A percentile compares a stretch with the other conserved stretches of the same genome.
These are phyloP conservation scores for Origma solitaria DNA, from an alignment of 2,113 vertebrate species.

Conservation along the genomic window DNA sequence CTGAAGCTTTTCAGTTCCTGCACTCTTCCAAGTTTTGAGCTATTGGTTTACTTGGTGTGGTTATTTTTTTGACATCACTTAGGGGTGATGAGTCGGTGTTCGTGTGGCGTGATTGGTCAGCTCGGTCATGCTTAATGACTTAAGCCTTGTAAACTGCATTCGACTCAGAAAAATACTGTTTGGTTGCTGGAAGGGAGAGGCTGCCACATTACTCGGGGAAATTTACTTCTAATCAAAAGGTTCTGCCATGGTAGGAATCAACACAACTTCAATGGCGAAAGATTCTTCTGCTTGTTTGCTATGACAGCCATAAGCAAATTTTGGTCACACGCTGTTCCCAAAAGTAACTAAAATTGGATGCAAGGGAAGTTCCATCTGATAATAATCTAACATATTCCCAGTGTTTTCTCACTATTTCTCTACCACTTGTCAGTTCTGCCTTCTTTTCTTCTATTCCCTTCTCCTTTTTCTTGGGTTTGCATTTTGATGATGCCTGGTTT, in stretches of 20 bases:
- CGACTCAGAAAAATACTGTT: neutral
- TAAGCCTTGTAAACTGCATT: neutral
- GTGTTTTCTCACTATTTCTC: neutral
- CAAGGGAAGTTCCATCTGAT: neutral
- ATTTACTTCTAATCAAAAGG: neutral
- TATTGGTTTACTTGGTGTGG: neutral
- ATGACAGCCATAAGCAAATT: neutral
- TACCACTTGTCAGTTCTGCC: neutral
- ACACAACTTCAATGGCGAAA: neutral
- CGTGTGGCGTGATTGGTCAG: fast-evolving
- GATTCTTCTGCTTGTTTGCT: neutral
- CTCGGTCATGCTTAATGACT: neutral
- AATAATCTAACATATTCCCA: neutral
- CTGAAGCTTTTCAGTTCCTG: neutral
- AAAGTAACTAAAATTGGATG: neutral
- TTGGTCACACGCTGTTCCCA: neutral
- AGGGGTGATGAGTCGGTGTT: neutral
- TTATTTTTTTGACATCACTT: slow-evolving; percentile 1
- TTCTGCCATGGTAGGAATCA: neutral
- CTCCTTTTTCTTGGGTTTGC: neutral
- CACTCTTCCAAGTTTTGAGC: neutral
- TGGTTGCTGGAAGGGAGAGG: neutral
- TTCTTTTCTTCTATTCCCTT: neutral
- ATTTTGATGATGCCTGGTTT: neutral
- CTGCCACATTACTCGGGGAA: neutral